phyloP scores from a whole-genome alignment of 2,797 vertebrate species.

The Parauchenoglanis ngamensis region DNA sequence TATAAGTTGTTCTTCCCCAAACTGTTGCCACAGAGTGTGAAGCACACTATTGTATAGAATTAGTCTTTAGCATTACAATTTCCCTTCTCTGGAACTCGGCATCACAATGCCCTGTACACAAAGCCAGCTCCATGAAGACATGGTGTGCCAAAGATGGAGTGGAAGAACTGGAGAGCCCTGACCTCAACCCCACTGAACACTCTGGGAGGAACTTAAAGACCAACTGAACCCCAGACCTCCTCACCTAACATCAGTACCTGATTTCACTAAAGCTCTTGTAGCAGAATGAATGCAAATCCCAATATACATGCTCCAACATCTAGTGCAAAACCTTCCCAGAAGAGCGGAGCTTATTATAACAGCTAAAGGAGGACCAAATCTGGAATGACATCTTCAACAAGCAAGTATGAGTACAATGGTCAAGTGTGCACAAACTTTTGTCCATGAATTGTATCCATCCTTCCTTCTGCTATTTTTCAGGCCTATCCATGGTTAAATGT shows the following conservation, averaged over 20 bases:
- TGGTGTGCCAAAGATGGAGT: neutral
- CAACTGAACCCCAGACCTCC: neutral
- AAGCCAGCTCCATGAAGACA: neutral
- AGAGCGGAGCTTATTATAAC: neutral
- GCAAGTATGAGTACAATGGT: neutral
- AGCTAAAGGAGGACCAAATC: neutral
- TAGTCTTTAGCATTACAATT: neutral
- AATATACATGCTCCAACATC: neutral
- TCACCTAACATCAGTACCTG: neutral
- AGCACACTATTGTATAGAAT: neutral
- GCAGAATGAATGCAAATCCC: neutral
- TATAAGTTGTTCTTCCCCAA: neutral
- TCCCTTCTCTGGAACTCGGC: neutral
- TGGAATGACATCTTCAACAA: neutral
- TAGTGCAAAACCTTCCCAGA: neutral
- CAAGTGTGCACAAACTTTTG: neutral
- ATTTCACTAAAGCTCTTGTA: neutral
- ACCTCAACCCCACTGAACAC: neutral
- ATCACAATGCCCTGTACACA: neutral
- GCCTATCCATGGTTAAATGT: neutral
- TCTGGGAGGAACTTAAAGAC: neutral
- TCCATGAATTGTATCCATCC: neutral
- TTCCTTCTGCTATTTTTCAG: slow-evolving; percentile 10
- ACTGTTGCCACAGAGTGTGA: neutral
- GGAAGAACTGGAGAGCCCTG: neutral